Percentiles rank a stretch among this genome's conserved stretches.
Evolutionary conservation across 2,113 vertebrate genomes (phyloP).

Genomic region (Perca fluviatilis): DNA sequence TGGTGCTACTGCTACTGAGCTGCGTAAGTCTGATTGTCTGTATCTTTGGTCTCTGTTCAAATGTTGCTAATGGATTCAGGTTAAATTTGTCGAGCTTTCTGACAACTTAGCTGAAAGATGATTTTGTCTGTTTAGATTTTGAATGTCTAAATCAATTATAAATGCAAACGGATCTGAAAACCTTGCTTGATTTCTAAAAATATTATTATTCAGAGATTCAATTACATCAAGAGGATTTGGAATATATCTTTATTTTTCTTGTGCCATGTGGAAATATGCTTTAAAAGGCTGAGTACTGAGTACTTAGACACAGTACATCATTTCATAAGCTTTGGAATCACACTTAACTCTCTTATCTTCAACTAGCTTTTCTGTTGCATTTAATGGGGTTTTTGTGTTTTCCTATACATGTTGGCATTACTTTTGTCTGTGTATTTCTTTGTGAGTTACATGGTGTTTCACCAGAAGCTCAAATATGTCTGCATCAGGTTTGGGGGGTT

Average conservation of each 20-base stretch:
- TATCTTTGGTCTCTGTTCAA: not conserved
- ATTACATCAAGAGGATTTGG: not conserved
- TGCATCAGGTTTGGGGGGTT: conserved; percentile 18
- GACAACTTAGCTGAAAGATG: not conserved
- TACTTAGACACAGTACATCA: not conserved
- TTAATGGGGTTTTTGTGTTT: not conserved
- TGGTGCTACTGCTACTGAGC: conserved; percentile 68
- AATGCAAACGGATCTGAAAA: not conserved
- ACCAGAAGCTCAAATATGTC: conserved; percentile 11
- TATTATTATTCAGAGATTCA: not conserved
- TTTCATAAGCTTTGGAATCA: not conserved
- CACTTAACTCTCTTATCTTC: not conserved
- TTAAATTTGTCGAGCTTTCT: not conserved
- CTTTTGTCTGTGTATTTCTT: not conserved
- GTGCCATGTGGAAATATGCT: not conserved
- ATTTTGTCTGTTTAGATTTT: not conserved
- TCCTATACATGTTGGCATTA: not conserved
- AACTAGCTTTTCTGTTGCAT: not conserved
- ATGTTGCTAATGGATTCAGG: not conserved
- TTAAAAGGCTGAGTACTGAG: not conserved
- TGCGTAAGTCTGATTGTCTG: conserved; percentile 72
- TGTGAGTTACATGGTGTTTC: not conserved
- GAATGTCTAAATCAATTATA: not conserved
- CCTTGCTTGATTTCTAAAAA: not conserved
- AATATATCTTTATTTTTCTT: not conserved